Base-by-base conservation (phyloP, 2,888 invertebrate species). In the Cybosia mesomella region DNA sequence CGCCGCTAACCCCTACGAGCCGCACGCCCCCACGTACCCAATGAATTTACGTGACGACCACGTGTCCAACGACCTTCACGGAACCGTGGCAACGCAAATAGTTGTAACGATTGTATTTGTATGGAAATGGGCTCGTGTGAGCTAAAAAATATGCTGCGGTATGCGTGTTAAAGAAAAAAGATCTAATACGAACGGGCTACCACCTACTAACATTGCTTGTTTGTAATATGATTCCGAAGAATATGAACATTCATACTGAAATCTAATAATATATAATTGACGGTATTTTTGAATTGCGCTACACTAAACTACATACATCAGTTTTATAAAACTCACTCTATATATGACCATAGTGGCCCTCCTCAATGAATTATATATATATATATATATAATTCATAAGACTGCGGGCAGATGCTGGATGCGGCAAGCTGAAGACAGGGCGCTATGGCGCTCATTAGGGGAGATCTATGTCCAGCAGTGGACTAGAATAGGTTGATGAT, bases 11-110 rank as follows among this genome's bases (percentile, higher is more conserved):
- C 79, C 76, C 79, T 75, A 72, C 79, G 69, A 71, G 78, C 80
- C 84, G 71, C 82, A 80, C 81, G 77, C 83, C 83, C 81, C 76
- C 75, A 75, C 76, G 75, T 75, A 73, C 74, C 85, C 86, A 85
- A 79, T 84, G 83, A 85, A 82, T 85, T 85, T 85, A 89, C 87
- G 83, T 87, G 79, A 80, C 79, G 80, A 85, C 86, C 89, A 91
- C 89, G 88, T 90, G 89, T 86, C 85, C 77, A 72, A 75, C 86
- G 88, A 88, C 88, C 90, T 90, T 90, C 88, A 89, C 85, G 82
- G 79, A 72, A 75, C 79, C 77, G 73, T 76, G 70, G 73, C 81
- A 85, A 80, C 74, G 80, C 81, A 84, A 82, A 82, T 82, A 73
- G 63, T 71, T 66, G 73, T 77, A 71, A 67, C 75, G 66, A n/a